Evolutionary conservation across 2,888 invertebrate species (phyloP).

Genomic region (Allophyes oxyacanthae): DNA sequence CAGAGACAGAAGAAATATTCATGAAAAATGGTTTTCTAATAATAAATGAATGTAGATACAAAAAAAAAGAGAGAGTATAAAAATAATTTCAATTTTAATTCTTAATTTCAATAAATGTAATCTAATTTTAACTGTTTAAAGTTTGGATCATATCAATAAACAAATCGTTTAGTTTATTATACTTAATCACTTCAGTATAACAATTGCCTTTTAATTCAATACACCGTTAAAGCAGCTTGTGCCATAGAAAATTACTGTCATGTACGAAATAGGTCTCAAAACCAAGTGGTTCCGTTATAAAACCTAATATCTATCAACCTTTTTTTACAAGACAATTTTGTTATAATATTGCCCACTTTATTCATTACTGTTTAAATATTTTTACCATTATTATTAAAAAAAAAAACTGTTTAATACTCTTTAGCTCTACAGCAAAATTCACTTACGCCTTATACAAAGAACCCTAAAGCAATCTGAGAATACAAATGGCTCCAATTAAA

Average conservation of each 20-base stretch:
- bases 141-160: conserved; percentile 22
- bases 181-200: conserved; percentile 29
- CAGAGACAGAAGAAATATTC: too few relatives aligned
- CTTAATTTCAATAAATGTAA: too few relatives aligned
- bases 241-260: conserved; percentile 5
- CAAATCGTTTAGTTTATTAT: conserved; percentile 38
- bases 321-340: not conserved
- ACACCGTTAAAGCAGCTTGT: conserved; percentile 19
- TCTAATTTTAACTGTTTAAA: conserved; percentile 25
- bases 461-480: conserved; percentile 60
- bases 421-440: not conserved
- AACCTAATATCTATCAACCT: not conserved
- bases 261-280: conserved; percentile 2
- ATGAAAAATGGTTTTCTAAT: too few relatives aligned
- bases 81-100: too few relatives aligned
- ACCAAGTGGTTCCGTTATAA: conserved; percentile 22
- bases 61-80: too few relatives aligned
- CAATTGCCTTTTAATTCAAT: conserved; percentile 33
- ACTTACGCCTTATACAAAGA: conserved; percentile 28
- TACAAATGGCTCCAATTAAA: conserved; percentile 79
- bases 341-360: too few relatives aligned
- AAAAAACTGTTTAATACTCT: too few relatives aligned
- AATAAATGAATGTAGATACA: too few relatives aligned
- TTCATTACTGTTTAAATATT: too few relatives aligned
- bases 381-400: too few relatives aligned